These are phyloP conservation scores for Plagiodera versicolora DNA, from an alignment of 2,888 invertebrate species.

Conservation along the genomic window DNA sequence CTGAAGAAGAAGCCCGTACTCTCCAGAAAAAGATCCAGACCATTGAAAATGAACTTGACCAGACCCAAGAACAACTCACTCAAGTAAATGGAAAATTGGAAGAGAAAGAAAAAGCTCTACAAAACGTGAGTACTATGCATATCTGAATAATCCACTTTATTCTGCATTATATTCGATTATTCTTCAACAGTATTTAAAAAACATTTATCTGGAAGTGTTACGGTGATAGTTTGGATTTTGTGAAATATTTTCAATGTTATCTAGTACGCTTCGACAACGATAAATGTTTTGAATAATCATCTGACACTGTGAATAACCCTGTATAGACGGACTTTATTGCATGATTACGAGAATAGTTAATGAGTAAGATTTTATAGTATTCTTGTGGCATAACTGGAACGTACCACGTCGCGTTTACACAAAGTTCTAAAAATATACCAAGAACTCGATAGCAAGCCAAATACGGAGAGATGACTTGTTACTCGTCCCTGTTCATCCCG, in stretches of 20 bases:
- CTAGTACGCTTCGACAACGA: too few relatives aligned
- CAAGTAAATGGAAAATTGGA: conserved; percentile 96
- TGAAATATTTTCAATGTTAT: too few relatives aligned
- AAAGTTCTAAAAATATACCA: conserved; percentile 38
- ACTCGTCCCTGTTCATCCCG: conserved; percentile 26
- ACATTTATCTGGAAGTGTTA: too few relatives aligned
- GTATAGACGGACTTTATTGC: background rate
- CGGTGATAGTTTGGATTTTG: too few relatives aligned
- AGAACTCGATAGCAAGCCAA: conserved; percentile 41
- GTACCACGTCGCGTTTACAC: conserved; percentile 13
- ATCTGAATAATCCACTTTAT: too few relatives aligned
- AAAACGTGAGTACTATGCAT: conserved; percentile 78
- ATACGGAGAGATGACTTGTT: conserved; percentile 35
- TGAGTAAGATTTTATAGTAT: background rate
- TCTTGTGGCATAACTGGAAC: conserved; percentile 8
- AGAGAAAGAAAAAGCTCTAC: conserved; percentile 97
- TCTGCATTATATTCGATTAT: too few relatives aligned
- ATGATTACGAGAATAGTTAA: background rate
- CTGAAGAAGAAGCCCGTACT: conserved; percentile 96
- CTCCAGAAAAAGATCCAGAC: conserved; percentile 99
- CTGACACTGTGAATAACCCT: background rate
- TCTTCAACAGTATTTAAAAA: too few relatives aligned
- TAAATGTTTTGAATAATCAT: background rate
- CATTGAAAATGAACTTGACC: conserved; percentile 98
- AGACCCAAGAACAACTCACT: conserved; percentile 94